These are phyloP conservation scores for Ecliptopera silaceata DNA, from an alignment of 2,888 invertebrate species.

Conservation along the genomic window DNA sequence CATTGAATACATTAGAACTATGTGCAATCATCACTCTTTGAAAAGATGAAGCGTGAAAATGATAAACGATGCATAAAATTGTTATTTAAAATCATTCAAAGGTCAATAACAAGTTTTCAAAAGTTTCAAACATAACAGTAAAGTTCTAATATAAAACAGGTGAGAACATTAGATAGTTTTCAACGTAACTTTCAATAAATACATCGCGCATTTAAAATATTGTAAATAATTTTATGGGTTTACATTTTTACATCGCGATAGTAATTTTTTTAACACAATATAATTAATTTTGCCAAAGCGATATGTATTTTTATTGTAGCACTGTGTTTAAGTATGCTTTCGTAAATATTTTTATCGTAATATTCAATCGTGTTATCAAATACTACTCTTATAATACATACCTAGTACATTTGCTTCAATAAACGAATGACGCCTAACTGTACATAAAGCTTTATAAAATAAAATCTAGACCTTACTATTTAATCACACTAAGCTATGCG, in stretches of 20 bases:
- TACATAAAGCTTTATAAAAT: constrained; percentile 80
- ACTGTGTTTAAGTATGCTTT: constrained; percentile 68
- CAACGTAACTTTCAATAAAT: constrained; percentile 40
- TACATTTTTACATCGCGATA: constrained; percentile 55
- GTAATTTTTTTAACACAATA: constrained; percentile 47
- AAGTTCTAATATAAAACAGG: constrained; percentile 44
- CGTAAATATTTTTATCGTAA: constrained; percentile 60
- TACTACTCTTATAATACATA: constrained; percentile 77
- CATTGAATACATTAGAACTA: constrained; percentile 54
- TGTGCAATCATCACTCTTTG: constrained; percentile 51
- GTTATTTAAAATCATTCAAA: constrained; percentile 32
- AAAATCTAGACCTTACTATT: constrained; percentile 74
- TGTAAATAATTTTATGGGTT: constrained; percentile 60
- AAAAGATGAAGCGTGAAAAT: constrained; percentile 43
- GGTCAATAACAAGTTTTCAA: constrained; percentile 45
- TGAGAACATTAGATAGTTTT: constrained; percentile 38
- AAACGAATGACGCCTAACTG: constrained; percentile 76
- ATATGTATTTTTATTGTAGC: constrained; percentile 82
- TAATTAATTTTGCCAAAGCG: constrained; percentile 72
- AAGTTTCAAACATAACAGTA: constrained; percentile 47
- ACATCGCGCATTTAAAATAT: constrained; percentile 39
- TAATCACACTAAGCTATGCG: constrained; percentile 76
- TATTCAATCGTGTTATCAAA: constrained; percentile 75
- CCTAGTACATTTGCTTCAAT: constrained; percentile 67
- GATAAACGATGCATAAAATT: constrained; percentile 20